phyloP scores from a whole-genome alignment of 2,797 vertebrate genomes.

The Eleutherodactylus coqui region DNA sequence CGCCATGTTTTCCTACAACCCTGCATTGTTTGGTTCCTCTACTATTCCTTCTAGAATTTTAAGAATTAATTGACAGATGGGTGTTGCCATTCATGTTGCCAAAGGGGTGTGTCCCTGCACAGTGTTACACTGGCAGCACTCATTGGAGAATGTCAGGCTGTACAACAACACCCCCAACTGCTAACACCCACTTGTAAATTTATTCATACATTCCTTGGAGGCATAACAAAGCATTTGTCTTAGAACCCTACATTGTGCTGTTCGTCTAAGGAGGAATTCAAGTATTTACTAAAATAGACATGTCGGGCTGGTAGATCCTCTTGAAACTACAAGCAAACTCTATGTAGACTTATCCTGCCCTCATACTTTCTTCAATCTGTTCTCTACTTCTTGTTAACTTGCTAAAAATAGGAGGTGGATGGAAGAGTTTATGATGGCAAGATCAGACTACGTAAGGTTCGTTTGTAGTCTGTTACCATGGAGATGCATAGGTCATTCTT shows the following conservation, averaged over 20 bases:
- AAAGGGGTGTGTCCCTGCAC: not conserved
- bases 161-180: not conserved
- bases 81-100: not conserved
- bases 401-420: not conserved
- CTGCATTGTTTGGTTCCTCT: not conserved
- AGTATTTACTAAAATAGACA: not conserved
- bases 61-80: not conserved
- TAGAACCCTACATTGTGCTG: no score
- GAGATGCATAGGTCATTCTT: not conserved
- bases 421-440: not conserved
- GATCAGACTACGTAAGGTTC: not conserved
- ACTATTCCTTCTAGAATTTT: not conserved
- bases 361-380: not conserved
- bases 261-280: not conserved
- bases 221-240: no score
- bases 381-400: not conserved
- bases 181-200: no score
- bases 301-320: no score
- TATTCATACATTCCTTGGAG: no score
- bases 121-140: not conserved
- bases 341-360: not conserved
- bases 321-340: not conserved
- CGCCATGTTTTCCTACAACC: no score
- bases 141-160: not conserved
- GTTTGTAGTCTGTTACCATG: not conserved